Conservation (phyloP, 2,888 invertebrate species). For the Resseliella maxima region DNA sequence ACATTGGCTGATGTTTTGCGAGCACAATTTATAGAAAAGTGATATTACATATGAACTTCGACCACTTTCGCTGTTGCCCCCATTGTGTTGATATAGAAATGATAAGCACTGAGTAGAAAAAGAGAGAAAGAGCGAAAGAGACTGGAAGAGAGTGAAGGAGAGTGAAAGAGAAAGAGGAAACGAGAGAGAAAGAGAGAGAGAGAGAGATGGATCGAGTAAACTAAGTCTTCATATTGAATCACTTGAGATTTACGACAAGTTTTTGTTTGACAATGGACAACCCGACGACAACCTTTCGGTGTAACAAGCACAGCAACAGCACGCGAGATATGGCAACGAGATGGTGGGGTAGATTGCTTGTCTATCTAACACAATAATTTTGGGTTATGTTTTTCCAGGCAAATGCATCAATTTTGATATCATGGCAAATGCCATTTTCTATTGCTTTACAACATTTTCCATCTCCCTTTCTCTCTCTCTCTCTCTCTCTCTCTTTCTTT, state of each 20-base stretch:
- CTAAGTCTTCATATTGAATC: constrained; percentile 46
- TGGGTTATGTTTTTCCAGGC: constrained; percentile 44
- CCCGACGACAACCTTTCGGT: constrained; percentile 44
- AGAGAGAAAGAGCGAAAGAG: neutral
- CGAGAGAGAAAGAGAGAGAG: neutral
- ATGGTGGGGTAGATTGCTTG: neutral
- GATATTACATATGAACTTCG: constrained; percentile 53
- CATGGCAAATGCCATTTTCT: constrained; percentile 15
- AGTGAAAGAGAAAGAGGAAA: neutral
- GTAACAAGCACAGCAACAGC: neutral
- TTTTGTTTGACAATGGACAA: constrained; percentile 53
- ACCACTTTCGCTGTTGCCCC: neutral
- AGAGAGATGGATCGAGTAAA: neutral
- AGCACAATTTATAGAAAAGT: constrained; percentile 34
- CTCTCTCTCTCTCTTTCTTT: neutral
- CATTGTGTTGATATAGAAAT: neutral
- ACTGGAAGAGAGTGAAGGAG: neutral
- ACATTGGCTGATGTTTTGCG: constrained; percentile 5
- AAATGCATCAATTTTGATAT: constrained; percentile 43
- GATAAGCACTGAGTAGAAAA: neutral
- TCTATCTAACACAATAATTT: constrained; percentile 36
- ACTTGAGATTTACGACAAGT: constrained; percentile 45
- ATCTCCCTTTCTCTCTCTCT: neutral
- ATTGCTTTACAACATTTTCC: neutral
- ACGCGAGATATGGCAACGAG: neutral